Evolutionary conservation across 2,113 vertebrate species (phyloP).

Genomic region (Phalacrocorax pelagicus): DNA sequence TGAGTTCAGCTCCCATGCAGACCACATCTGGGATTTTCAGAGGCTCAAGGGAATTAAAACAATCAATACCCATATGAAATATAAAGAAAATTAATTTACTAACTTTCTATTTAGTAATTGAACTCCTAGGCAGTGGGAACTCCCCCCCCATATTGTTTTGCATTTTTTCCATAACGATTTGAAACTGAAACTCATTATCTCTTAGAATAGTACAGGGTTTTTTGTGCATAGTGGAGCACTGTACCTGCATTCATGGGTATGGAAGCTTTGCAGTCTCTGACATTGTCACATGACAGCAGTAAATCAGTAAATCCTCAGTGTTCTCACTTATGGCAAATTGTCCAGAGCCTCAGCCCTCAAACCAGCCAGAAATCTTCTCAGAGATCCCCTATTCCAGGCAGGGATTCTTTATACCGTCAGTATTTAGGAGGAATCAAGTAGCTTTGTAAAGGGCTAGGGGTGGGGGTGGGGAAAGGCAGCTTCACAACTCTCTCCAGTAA

Average conservation of each 20-base stretch:
- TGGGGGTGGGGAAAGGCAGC: no score
- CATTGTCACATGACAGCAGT: not conserved
- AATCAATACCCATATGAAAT: not conserved
- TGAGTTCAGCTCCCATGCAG: not conserved
- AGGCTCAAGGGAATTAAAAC: not conserved
- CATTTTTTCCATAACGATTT: not conserved
- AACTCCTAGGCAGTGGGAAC: not conserved
- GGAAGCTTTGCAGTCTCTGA: not conserved
- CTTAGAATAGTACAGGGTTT: not conserved
- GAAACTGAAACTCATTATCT: not conserved
- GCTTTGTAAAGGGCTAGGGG: not conserved
- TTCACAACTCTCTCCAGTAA: not conserved
- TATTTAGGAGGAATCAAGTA: not conserved
- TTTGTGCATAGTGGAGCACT: not conserved
- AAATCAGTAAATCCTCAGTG: not conserved
- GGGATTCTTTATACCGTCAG: not conserved
- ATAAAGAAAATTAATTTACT: not conserved
- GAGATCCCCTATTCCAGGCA: not conserved
- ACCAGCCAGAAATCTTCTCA: not conserved
- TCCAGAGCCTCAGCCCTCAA: not conserved
- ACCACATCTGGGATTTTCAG: not conserved
- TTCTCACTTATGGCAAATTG: not conserved
- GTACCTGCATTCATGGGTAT: not conserved
- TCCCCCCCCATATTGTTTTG: not conserved
- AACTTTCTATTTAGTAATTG: not conserved